phyloP scores from a whole-genome alignment of 2,113 vertebrate species.

The Channa maculata region DNA sequence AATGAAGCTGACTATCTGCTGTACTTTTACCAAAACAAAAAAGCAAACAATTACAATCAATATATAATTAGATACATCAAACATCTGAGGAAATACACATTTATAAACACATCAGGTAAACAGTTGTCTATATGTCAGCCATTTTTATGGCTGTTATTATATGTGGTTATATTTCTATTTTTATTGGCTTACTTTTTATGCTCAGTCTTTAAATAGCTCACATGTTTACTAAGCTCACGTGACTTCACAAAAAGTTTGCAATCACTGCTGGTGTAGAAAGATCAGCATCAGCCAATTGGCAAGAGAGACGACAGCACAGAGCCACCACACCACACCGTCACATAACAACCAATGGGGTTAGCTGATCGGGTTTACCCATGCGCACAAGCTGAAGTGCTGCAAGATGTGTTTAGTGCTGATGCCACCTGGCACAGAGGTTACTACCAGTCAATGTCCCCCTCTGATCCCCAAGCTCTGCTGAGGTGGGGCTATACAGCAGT shows the following conservation, averaged over 20 bases:
- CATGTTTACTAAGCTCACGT: neutral
- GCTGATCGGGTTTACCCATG: slow-evolving; percentile 7
- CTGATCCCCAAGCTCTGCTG: slow-evolving; percentile 19
- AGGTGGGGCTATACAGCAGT: neutral
- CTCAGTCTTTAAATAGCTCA: slow-evolving; percentile 8
- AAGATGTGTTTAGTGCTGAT: slow-evolving; percentile 43
- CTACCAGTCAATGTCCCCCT: slow-evolving; percentile 49
- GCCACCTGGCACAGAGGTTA: slow-evolving; percentile 54
- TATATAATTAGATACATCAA: no score
- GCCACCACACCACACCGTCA: slow-evolving; percentile 65
- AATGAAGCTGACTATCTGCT: neutral
- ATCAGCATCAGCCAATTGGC: slow-evolving; percentile 68
- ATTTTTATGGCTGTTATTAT: neutral
- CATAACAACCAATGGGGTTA: slow-evolving; percentile 28
- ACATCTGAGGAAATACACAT: no score
- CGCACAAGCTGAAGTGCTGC: slow-evolving; percentile 23
- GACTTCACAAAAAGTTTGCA: slow-evolving; percentile 27
- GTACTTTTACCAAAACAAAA: no score
- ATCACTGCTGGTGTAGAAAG: slow-evolving; percentile 50
- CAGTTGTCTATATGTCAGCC: neutral
- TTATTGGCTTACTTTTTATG: neutral
- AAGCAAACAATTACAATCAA: no score
- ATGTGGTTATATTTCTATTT: neutral
- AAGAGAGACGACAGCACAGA: slow-evolving; percentile 34
- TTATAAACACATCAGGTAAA: neutral